A percentile compares a stretch with the other conserved stretches of the same genome.
Conservation (phyloP, 30 jellyfish, hydroid and myxozoan genomes). For the Aurelia aurita complex sp. Pacific region DNA sequence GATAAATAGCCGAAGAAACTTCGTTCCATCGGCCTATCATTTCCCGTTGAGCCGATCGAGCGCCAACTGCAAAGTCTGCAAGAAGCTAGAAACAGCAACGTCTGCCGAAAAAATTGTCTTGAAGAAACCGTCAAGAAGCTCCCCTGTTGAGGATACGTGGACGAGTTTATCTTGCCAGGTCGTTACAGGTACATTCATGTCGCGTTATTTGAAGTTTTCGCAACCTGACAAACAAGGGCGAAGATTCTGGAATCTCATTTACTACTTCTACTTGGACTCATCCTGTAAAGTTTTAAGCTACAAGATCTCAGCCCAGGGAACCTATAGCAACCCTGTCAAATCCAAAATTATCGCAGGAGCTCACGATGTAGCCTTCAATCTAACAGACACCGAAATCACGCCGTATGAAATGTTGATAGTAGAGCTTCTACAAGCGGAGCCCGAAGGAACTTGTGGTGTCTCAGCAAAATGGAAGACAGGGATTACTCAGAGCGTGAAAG, state of each 20-base stretch:
- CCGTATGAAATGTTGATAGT: conserved; percentile 75
- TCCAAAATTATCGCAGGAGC: conserved; percentile 68
- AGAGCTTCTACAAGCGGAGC: conserved; percentile 60
- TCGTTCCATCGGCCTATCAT: conserved; percentile 68
- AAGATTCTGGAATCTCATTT: conserved; percentile 57
- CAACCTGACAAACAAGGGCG: conserved; percentile 21
- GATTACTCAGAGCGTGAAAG: conserved; percentile 76
- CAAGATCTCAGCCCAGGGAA: conserved; percentile 63
- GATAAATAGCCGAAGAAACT: conserved; percentile 35
- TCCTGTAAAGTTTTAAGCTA: conserved; percentile 66
- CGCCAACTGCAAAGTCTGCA: conserved; percentile 57
- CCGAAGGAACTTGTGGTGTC: conserved; percentile 85
- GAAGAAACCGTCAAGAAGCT: conserved; percentile 2
- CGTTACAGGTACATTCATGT: conserved; percentile 49
- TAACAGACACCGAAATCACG: conserved; percentile 67
- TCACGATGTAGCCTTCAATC: conserved; percentile 37
- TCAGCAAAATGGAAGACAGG: conserved; percentile 82
- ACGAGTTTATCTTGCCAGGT: conserved; percentile 64
- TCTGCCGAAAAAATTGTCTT: conserved; percentile 21
- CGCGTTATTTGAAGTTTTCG: conserved; percentile 61
- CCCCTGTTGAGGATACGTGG: conserved; percentile 58
- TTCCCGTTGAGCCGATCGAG: conserved; percentile 62
- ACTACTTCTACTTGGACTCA: conserved; percentile 64
- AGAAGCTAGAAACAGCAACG: conserved; percentile 42
- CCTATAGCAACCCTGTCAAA: conserved; percentile 28